Percentiles rank a stretch among this genome's conserved stretches.
Evolutionary conservation across 2,113 vertebrate genomes (phyloP).

Genomic region (Eretmochelys imbricata): DNA sequence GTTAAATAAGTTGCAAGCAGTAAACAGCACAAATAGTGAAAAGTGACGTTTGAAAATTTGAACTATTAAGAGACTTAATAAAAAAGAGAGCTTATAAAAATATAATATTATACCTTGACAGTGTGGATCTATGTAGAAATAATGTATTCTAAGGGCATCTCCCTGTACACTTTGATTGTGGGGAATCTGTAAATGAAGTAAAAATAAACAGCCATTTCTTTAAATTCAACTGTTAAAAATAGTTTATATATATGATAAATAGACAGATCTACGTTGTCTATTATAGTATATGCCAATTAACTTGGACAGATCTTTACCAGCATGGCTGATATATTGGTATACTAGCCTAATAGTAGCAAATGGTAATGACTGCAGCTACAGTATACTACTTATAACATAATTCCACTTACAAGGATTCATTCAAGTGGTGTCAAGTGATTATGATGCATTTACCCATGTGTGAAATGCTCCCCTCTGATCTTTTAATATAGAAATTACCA

Average conservation of each 20-base stretch:
- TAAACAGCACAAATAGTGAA: conserved; percentile 24
- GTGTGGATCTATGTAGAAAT: conserved; percentile 46
- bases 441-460: background rate
- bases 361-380: background rate
- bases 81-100: conserved; percentile 29
- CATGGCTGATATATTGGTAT: background rate
- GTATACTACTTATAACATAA: background rate
- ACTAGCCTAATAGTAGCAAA: background rate
- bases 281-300: conserved; percentile 9
- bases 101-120: background rate
- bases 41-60: conserved; percentile 54
- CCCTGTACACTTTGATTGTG: conserved; percentile 16
- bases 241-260: background rate
- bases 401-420: background rate
- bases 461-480: background rate
- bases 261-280: background rate
- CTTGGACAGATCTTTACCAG: background rate
- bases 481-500: background rate
- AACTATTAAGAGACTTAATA: conserved; percentile 9
- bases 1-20: conserved; percentile 48
- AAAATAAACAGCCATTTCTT: background rate
- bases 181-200: background rate
- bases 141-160: conserved; percentile 34
- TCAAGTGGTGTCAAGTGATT: background rate
- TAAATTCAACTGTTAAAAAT: conserved; percentile 18